phyloP scores from a whole-genome alignment of 1,140 invertebrate species.

The Aphelinus atriplicis region DNA sequence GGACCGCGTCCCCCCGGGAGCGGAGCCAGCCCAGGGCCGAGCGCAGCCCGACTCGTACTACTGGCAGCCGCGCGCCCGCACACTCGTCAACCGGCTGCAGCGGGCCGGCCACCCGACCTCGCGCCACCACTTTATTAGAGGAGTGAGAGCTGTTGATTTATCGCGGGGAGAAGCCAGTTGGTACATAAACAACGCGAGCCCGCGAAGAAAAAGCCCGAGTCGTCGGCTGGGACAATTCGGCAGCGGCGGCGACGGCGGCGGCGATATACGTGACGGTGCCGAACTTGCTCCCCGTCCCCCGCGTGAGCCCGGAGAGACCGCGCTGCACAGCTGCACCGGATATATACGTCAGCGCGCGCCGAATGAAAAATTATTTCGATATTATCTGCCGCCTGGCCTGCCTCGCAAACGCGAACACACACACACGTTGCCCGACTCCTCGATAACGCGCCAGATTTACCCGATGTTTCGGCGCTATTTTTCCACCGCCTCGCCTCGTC shows the following conservation, averaged over 20 bases:
- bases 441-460: not conserved
- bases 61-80: constrained; percentile 10
- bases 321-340: constrained; percentile 37
- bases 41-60: constrained; percentile 11
- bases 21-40: not conserved
- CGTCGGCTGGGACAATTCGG: constrained; percentile 10
- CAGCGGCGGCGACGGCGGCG: not conserved
- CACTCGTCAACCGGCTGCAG: constrained; percentile 45
- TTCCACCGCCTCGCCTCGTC: not conserved
- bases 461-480: constrained; percentile 19
- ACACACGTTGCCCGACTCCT: no score
- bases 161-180: constrained; percentile 39
- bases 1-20: no score
- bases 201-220: not conserved
- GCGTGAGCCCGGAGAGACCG: not conserved
- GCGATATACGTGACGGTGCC: constrained; percentile 16
- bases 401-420: no score
- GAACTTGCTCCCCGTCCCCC: not conserved
- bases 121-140: constrained; percentile 51
- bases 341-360: constrained; percentile 34
- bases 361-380: constrained; percentile 44
- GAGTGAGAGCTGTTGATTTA: constrained; percentile 54
- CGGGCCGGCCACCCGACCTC: not conserved
- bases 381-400: constrained; percentile 21
- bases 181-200: constrained; percentile 32